phyloP scores from a whole-genome alignment of 2,797 vertebrate species.

The Artibeus jamaicensis region DNA sequence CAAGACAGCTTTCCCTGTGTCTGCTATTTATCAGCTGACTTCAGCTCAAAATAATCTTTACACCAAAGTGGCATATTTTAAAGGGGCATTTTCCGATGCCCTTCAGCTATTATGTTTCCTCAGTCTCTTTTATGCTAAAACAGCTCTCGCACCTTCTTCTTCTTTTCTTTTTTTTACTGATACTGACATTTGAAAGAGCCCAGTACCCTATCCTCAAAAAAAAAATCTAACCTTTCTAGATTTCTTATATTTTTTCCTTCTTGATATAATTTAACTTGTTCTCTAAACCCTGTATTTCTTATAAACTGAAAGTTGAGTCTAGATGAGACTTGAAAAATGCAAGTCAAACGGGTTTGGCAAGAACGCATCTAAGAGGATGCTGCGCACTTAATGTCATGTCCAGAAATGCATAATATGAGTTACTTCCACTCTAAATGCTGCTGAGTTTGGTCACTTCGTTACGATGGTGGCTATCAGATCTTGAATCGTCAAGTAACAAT shows the following conservation, averaged over 20 bases:
- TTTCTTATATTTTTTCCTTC: background rate
- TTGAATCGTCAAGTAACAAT: background rate
- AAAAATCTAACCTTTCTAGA: background rate
- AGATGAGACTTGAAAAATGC: background rate
- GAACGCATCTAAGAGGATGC: background rate
- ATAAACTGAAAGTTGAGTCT: background rate
- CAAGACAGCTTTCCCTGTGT: background rate
- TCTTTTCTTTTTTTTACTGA: no score
- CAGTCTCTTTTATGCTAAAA: background rate
- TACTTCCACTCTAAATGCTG: background rate
- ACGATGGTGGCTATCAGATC: background rate
- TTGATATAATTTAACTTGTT: background rate
- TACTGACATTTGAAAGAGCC: background rate
- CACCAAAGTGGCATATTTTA: background rate
- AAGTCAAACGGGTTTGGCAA: background rate
- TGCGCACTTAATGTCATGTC: background rate
- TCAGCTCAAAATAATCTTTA: background rate
- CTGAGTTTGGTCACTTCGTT: background rate
- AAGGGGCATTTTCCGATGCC: background rate
- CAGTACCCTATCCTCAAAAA: background rate
- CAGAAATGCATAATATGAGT: background rate
- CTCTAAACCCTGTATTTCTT: background rate
- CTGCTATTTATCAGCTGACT: background rate
- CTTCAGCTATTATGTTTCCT: background rate
- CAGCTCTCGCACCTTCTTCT: no score